These are phyloP conservation scores for Dynastes grantii DNA, from an alignment of 2,888 invertebrate genomes.

Conservation along the genomic window DNA sequence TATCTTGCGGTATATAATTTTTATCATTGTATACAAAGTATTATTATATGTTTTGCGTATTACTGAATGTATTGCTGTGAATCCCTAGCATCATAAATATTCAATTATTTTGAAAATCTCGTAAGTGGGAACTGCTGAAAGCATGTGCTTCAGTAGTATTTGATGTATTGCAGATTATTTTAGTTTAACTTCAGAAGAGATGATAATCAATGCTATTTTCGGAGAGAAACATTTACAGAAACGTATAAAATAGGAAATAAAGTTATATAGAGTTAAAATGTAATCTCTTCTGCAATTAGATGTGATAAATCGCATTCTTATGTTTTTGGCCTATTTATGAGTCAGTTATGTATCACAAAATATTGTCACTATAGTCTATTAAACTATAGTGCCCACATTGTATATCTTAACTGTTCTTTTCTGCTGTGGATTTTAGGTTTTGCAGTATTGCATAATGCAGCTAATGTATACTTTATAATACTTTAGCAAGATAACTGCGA, in stretches of 20 bases:
- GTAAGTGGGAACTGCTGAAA: neutral
- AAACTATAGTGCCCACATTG: slow-evolving; percentile 21
- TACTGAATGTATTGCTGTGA: slow-evolving; percentile 39
- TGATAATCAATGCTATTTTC: neutral
- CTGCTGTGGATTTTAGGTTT: neutral
- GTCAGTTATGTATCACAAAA: slow-evolving; percentile 5
- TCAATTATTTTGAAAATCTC: slow-evolving; percentile 17
- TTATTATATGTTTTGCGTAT: slow-evolving; percentile 48
- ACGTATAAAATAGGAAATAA: too few relatives aligned
- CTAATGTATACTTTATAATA: neutral
- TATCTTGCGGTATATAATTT: slow-evolving; percentile 30
- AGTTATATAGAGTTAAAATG: neutral
- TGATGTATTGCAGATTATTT: neutral
- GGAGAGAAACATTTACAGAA: too few relatives aligned
- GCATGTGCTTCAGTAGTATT: neutral
- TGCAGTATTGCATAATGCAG: neutral
- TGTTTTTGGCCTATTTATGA: slow-evolving; percentile 2
- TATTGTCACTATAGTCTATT: slow-evolving; percentile 12
- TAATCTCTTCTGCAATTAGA: slow-evolving; percentile 9
- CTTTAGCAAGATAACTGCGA: too few relatives aligned
- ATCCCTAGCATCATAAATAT: slow-evolving; percentile 3
- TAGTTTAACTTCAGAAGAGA: neutral
- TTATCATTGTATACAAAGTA: slow-evolving; percentile 26
- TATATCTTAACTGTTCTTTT: neutral
- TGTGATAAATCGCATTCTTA: slow-evolving; percentile 1